These are phyloP conservation scores for Elanoides forficatus DNA, from an alignment of 2,113 vertebrate species.

Conservation along the genomic window DNA sequence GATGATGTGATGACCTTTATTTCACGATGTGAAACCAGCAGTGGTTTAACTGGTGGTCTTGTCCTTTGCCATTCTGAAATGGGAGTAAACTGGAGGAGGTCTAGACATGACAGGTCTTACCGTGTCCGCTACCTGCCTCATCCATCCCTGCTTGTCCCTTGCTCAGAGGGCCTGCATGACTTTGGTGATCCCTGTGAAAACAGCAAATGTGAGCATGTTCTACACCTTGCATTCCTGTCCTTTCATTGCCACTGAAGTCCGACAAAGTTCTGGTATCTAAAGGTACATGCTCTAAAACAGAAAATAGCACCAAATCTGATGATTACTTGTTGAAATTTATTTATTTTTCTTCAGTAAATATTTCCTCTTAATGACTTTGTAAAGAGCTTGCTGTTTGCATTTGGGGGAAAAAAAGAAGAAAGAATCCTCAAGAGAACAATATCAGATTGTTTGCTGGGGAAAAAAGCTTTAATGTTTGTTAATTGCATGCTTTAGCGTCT, in stretches of 20 bases:
- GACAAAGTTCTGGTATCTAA: neutral
- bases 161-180: neutral
- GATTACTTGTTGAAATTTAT: neutral
- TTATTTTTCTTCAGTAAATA: neutral
- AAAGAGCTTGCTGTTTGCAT: neutral
- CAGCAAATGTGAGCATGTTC: neutral
- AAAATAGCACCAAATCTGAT: neutral
- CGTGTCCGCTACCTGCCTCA: neutral
- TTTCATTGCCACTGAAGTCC: neutral
- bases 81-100: neutral
- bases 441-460: neutral
- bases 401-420: neutral
- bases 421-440: neutral
- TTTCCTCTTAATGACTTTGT: neutral
- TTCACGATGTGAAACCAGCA: neutral
- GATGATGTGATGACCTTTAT: neutral
- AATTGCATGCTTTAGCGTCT: neutral
- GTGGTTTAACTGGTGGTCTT: neutral
- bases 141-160: neutral
- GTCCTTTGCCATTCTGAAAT: neutral
- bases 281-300: neutral
- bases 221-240: neutral
- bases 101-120: neutral
- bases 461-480: constrained; percentile 8
- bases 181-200: neutral